These are phyloP conservation scores for Paralvinella palmiformis DNA, from an alignment of 1,140 invertebrate species.

Conservation along the genomic window DNA sequence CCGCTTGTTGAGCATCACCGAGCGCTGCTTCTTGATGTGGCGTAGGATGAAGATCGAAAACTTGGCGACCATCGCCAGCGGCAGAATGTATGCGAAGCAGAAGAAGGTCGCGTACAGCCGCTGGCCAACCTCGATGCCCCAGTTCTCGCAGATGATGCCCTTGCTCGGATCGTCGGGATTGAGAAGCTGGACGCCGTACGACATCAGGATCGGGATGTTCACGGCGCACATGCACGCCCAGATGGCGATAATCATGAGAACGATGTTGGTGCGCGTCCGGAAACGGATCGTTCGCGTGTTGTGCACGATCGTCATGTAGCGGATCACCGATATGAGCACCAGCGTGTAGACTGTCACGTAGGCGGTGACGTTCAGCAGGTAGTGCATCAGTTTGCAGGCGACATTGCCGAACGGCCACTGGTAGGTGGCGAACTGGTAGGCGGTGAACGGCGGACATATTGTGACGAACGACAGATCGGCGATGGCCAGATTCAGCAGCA, in stretches of 20 bases:
- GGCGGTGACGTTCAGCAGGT: conserved; percentile 62
- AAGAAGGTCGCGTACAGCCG: conserved; percentile 19
- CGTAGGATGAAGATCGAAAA: conserved; percentile 13
- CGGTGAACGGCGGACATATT: conserved; percentile 18
- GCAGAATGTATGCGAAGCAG: conserved; percentile 19
- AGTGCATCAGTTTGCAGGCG: conserved; percentile 23
- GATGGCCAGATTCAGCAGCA: conserved; percentile 67
- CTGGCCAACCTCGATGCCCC: not conserved
- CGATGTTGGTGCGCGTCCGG: conserved; percentile 7
- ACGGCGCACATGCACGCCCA: conserved; percentile 8
- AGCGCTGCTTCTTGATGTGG: conserved; percentile 11
- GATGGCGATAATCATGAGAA: conserved; percentile 7
- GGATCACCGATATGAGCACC: conserved; percentile 85
- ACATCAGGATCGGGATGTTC: conserved; percentile 7
- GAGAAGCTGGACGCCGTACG: not conserved
- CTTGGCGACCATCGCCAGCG: conserved; percentile 11
- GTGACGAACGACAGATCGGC: conserved; percentile 58
- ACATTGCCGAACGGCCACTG: conserved; percentile 20
- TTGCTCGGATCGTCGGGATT: not conserved
- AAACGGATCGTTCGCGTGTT: conserved; percentile 2
- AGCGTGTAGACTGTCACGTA: conserved; percentile 87
- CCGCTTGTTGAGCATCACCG: not conserved
- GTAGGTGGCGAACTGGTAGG: conserved; percentile 17
- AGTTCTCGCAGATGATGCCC: conserved; percentile 11
- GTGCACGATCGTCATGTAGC: conserved; percentile 39